These are phyloP conservation scores for Allophyes oxyacanthae DNA, from an alignment of 2,888 invertebrate species.

Conservation along the genomic window DNA sequence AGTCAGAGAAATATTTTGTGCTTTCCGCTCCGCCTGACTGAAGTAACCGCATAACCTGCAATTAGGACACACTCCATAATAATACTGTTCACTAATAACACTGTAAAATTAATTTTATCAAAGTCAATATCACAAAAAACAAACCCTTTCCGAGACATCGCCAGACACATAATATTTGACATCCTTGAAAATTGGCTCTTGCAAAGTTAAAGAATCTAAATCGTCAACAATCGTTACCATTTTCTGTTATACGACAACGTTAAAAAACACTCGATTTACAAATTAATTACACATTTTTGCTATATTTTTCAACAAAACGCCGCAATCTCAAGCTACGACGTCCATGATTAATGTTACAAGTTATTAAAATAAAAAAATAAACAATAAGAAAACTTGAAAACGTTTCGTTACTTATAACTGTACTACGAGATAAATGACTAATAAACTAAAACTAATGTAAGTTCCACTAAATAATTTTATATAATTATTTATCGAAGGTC, in stretches of 20 bases:
- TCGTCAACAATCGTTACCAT: slow-evolving; percentile 89
- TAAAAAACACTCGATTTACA: slow-evolving; percentile 60
- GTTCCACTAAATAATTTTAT: no score
- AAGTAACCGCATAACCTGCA: slow-evolving; percentile 93
- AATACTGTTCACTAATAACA: slow-evolving; percentile 55
- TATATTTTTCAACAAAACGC: slow-evolving; percentile 72
- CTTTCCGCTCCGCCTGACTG: slow-evolving; percentile 96
- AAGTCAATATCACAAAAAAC: slow-evolving; percentile 71
- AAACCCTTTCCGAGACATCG: slow-evolving; percentile 93
- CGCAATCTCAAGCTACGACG: slow-evolving; percentile 75
- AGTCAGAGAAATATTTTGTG: slow-evolving; percentile 96
- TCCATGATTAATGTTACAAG: slow-evolving; percentile 79
- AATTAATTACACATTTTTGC: slow-evolving; percentile 76
- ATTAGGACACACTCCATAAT: slow-evolving; percentile 63
- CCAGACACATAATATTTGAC: slow-evolving; percentile 95
- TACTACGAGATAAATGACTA: background rate
- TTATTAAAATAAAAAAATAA: slow-evolving; percentile 12
- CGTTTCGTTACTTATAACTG: slow-evolving; percentile 11
- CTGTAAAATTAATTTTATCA: slow-evolving; percentile 68
- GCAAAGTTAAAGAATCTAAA: slow-evolving; percentile 86
- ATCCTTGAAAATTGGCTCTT: slow-evolving; percentile 93
- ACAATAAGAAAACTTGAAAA: background rate
- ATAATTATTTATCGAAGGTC: no score
- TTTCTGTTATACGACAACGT: slow-evolving; percentile 73
- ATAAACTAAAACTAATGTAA: no score